Evolutionary conservation across 2,888 invertebrate species (phyloP).

Genomic region (Pheosia tremula): DNA sequence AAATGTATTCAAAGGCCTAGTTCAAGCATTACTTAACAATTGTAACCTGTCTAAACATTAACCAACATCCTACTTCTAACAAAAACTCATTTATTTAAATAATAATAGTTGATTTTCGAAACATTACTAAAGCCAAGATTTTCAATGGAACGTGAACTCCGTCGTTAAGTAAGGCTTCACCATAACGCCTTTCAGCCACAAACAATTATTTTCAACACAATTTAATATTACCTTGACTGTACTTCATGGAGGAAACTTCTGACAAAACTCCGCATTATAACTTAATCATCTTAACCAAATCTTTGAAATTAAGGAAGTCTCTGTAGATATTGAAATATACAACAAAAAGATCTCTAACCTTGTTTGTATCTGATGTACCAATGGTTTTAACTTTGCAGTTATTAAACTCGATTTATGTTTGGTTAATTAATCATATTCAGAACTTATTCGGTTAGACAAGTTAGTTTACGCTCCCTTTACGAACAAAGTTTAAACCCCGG

Average conservation of each 20-base stretch:
- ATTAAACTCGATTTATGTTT: no score
- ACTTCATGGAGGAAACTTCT: background rate
- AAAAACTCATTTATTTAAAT: conserved; percentile 4
- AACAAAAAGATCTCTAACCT: no score
- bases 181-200: background rate
- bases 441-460: no score
- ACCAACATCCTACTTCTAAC: background rate
- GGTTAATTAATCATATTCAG: no score
- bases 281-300: background rate
- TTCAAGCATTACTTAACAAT: conserved; percentile 2
- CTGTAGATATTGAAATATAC: no score
- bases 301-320: background rate
- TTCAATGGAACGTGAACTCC: background rate
- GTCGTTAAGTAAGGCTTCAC: background rate
- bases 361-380: no score
- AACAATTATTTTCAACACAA: background rate
- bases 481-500: no score
- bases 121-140: background rate
- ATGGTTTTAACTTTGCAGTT: no score
- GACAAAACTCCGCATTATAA: conserved; percentile 1
- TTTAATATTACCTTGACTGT: background rate
- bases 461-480: no score
- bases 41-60: background rate
- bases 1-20: background rate
- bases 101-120: conserved; percentile 1